Evolutionary conservation across 2,888 invertebrate species (phyloP), one percentile per base, ranked within the genome.

Genomic region (Chaetogeoica ovagalla): DNA sequence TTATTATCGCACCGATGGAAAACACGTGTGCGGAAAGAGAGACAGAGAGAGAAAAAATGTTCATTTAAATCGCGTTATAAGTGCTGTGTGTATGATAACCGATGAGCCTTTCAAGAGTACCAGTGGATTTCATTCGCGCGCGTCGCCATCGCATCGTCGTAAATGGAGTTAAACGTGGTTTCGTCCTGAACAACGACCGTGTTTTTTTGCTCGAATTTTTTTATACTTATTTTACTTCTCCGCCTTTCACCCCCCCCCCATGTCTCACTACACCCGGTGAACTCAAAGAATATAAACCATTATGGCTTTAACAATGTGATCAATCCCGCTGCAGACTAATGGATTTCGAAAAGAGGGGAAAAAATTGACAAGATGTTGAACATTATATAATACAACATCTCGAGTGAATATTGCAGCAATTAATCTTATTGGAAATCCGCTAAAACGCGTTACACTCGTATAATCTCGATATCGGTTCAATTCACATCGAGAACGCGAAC

Each of bases 371-470:
- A 66, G 66, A 75, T 43, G 66, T 30, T 43, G 21, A 43, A 19
- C 75, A 39, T 55, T 57, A 66, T 65, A 23, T 57, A 66, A 30
- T 30, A 4, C 1, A 30, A 30, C 30, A 4, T 30, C 30, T 30
- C 30, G 39, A 43, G 48, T 66, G 37, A 43, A 23, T 43, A n/a
- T 65, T 68, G 52, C 75, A 75, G 52, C 75, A 75, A 75, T 75
- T 75, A 75, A 75, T 66, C 66, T 59, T 75, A 75, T 66, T 75
- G 75, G 43, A 75, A 68, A 66, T 23, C 37, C 59, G 15, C 66
- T 59, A 75, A 57, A 65, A 66, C 23, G 66, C 65, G 66, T 75
- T 5, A 43, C 9, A 1, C 43, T 3, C 43, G 43, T 30, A 4
- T 30, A 30, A 30, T 30, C 30, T 4, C 30, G 43, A 43, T 43